phyloP scores from a whole-genome alignment of 2,888 invertebrate genomes.

The Temnothorax unifasciatus region DNA sequence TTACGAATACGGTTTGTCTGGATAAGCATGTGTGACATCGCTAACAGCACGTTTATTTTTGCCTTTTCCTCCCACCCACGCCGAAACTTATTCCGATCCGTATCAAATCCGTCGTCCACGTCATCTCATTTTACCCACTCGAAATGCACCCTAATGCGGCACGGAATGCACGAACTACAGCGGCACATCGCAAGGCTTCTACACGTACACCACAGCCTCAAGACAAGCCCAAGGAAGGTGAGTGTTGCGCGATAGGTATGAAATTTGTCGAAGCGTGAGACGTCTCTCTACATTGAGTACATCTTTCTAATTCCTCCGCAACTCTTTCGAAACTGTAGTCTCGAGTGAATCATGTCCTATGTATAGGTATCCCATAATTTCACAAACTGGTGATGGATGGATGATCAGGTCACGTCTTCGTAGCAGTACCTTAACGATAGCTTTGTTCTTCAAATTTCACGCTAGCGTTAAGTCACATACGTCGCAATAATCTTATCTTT shows the following conservation, averaged over 20 bases:
- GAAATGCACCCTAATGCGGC: constrained; percentile 82
- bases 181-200: constrained; percentile 85
- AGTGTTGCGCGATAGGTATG: constrained; percentile 76
- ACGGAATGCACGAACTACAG: constrained; percentile 85
- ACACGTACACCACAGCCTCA: constrained; percentile 85
- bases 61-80: constrained; percentile 72
- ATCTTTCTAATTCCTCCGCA: constrained; percentile 17
- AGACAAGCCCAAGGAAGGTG: constrained; percentile 85
- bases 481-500: constrained; percentile 62
- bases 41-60: constrained; percentile 86
- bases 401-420: constrained; percentile 22
- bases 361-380: constrained; percentile 26
- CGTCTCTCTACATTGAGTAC: constrained; percentile 26
- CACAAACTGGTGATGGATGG: constrained; percentile 61
- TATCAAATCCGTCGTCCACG: constrained; percentile 55
- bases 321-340: constrained; percentile 18
- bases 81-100: constrained; percentile 64
- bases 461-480: constrained; percentile 36
- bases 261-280: constrained; percentile 14
- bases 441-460: constrained; percentile 41
- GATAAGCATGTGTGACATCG: constrained; percentile 83
- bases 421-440: constrained; percentile 24
- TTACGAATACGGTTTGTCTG: constrained; percentile 74
- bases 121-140: constrained; percentile 66
- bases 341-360: constrained; percentile 11